Conservation (phyloP, 2,113 vertebrate species). For the Connochaetes taurinus region DNA sequence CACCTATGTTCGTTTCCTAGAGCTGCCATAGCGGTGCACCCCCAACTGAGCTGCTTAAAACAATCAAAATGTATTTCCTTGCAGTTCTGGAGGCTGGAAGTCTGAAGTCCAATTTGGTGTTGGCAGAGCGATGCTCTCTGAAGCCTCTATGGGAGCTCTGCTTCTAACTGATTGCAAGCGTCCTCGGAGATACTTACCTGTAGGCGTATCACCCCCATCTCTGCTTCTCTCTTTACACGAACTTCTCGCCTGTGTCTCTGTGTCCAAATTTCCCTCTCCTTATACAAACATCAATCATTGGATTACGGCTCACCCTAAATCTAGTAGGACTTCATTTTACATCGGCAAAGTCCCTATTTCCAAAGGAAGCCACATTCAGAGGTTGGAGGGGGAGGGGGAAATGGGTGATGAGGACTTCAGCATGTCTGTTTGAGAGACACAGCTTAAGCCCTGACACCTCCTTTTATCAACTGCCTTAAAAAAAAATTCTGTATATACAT, state of each 20-base stretch:
- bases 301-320: neutral
- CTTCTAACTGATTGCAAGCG: too few species aligned
- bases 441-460: neutral
- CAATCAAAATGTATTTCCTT: neutral
- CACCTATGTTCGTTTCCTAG: neutral
- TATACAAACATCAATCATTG: neutral
- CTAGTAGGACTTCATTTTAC: neutral
- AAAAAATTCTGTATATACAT: neutral
- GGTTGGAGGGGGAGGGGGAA: neutral
- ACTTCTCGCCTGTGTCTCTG: neutral
- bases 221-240: neutral
- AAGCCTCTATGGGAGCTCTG: neutral
- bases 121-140: rapidly evolving
- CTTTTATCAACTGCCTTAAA: neutral
- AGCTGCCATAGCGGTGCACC: neutral
- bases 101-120: neutral
- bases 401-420: neutral
- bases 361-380: neutral
- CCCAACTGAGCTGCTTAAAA: neutral
- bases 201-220: neutral
- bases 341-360: neutral
- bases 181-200: neutral
- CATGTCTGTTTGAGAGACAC: neutral
- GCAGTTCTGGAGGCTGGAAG: neutral
- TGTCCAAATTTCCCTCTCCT: neutral